phyloP scores from a whole-genome alignment of 1,140 invertebrate species.

The Drosophila auraria region DNA sequence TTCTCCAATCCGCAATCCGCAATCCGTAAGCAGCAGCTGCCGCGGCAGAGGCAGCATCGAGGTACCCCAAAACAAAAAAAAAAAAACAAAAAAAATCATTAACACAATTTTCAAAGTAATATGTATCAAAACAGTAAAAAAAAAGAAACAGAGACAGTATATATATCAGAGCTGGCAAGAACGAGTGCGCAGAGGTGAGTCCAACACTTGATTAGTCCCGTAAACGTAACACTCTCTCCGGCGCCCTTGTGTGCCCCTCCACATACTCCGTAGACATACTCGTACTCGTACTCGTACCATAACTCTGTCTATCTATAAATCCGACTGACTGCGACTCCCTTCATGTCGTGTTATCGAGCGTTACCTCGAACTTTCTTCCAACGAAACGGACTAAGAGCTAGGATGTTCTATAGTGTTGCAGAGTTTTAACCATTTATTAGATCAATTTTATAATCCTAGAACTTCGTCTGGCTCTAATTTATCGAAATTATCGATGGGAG shows the following conservation, averaged over 20 bases:
- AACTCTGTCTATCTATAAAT: conserved; percentile 25
- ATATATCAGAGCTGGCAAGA: conserved; percentile 51
- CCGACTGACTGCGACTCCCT: conserved; percentile 4
- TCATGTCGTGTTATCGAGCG: conserved; percentile 1
- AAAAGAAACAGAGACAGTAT: conserved; percentile 56
- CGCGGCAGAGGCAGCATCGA: conserved; percentile 52
- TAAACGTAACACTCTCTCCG: conserved; percentile 37
- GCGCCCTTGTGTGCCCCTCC: conserved; percentile 30
- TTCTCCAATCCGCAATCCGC: conserved; percentile 12
- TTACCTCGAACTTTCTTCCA: neutral
- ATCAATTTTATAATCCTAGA: no score
- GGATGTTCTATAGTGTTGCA: no score
- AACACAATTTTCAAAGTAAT: conserved; percentile 70
- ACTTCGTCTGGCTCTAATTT: no score
- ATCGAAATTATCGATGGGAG: no score
- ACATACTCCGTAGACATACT: conserved; percentile 38
- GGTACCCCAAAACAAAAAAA: conserved; percentile 72
- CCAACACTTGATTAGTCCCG: conserved; percentile 28
- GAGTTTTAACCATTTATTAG: no score
- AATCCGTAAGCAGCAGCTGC: conserved; percentile 26
- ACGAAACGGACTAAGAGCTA: no score
- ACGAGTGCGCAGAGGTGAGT: conserved; percentile 49
- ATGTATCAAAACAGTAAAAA: conserved; percentile 57
- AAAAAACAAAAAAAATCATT: conserved; percentile 37
- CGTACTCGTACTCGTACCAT: conserved; percentile 35